A percentile compares a stretch with the other conserved stretches of the same genome.
Evolutionary conservation across 2,888 invertebrate genomes (phyloP).

Genomic region (Drosophila buzzatii): DNA sequence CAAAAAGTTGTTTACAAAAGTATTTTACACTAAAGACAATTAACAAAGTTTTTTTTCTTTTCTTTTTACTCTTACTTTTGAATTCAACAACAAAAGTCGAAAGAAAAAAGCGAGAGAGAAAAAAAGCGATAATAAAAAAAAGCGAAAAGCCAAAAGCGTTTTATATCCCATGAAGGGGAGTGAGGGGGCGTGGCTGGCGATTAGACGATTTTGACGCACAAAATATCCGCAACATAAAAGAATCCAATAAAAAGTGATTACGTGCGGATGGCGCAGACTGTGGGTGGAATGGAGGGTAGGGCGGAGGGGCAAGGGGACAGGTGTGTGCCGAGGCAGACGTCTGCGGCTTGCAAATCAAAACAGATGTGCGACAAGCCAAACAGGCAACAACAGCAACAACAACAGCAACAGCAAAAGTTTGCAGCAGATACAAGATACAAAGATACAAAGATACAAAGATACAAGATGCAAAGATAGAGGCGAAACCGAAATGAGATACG

Average conservation of each 20-base stretch:
- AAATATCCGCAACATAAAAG: slow-evolving; percentile 61
- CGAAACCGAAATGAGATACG: slow-evolving; percentile 46
- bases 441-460: slow-evolving; percentile 14
- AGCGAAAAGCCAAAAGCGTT: slow-evolving; percentile 54
- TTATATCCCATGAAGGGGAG: slow-evolving; percentile 55
- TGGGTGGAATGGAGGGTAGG: neutral
- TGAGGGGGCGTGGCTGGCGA: slow-evolving; percentile 11
- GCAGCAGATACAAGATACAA: slow-evolving; percentile 23
- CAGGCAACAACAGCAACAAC: slow-evolving; percentile 2
- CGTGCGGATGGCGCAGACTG: slow-evolving; percentile 29
- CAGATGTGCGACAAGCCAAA: slow-evolving; percentile 73
- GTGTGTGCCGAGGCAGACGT: slow-evolving; percentile 5
- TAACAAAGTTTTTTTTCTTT: slow-evolving; percentile 23
- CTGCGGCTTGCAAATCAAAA: slow-evolving; percentile 60
- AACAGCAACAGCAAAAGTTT: slow-evolving; percentile 3
- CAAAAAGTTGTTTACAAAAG: slow-evolving; percentile 40
- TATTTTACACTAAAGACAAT: slow-evolving; percentile 30
- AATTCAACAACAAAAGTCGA: slow-evolving; percentile 29
- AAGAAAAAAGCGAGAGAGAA: slow-evolving; percentile 26
- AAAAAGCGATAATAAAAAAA: slow-evolving; percentile 43
- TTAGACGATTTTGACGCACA: slow-evolving; percentile 75
- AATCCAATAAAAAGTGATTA: slow-evolving; percentile 70
- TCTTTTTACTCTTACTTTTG: slow-evolving; percentile 39
- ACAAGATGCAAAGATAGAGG: slow-evolving; percentile 30
- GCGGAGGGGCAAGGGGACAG: neutral